Evolutionary conservation across 2,113 vertebrate genomes (phyloP).

Genomic region (Chaenogobius annularis): DNA sequence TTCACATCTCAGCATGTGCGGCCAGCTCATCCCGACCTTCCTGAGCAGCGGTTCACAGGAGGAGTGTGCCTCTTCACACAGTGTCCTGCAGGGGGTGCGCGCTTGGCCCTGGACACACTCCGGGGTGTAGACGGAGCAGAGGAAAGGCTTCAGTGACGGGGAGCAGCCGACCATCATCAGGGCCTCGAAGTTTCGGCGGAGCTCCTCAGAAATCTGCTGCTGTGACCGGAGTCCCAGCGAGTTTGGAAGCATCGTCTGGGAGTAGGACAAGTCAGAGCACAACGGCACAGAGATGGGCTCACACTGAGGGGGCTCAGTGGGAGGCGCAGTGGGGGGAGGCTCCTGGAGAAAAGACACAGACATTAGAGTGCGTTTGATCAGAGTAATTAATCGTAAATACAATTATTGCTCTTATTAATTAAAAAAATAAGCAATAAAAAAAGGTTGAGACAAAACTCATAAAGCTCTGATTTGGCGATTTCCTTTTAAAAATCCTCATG

Average conservation of each 20-base stretch:
- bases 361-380: not conserved
- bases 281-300: constrained; percentile 80
- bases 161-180: constrained; percentile 83
- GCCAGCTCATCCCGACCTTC: constrained; percentile 83
- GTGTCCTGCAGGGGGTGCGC: constrained; percentile 81
- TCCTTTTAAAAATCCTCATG: not conserved
- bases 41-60: constrained; percentile 85
- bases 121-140: constrained; percentile 86
- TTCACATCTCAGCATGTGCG: constrained; percentile 80
- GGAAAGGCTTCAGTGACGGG: constrained; percentile 82
- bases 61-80: constrained; percentile 83
- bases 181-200: constrained; percentile 69
- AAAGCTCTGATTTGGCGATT: not conserved
- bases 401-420: too few relatives aligned
- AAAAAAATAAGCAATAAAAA: too few relatives aligned
- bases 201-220: constrained; percentile 71
- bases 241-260: constrained; percentile 84
- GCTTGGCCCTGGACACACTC: constrained; percentile 84
- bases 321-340: not conserved
- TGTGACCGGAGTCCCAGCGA: constrained; percentile 81
- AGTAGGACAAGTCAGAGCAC: constrained; percentile 84
- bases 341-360: constrained; percentile 14
- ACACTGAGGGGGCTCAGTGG: constrained; percentile 67
- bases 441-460: too few relatives aligned
- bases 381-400: too few relatives aligned